Evolutionary conservation across 2,113 vertebrate species (phyloP).

Genomic region (Fregata magnificens): DNA sequence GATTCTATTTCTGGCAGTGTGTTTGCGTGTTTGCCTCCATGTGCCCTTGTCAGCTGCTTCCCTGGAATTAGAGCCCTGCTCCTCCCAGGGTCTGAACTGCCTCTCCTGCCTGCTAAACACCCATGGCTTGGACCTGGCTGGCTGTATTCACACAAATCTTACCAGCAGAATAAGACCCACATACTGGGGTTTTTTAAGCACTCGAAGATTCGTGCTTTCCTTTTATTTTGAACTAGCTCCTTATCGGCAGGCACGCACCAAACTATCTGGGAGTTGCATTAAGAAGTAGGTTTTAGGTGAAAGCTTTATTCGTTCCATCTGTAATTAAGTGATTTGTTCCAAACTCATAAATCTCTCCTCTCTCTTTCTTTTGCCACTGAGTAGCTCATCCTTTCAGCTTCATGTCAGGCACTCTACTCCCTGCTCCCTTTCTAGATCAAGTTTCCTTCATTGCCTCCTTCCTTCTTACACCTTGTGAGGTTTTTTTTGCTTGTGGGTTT

Average conservation of each 20-base stretch:
- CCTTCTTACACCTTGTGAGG: not conserved
- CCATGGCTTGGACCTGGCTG: not conserved
- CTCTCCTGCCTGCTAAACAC: not conserved
- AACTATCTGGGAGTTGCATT: not conserved
- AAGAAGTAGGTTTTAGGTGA: not conserved
- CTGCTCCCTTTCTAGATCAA: not conserved
- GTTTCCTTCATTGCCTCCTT: not conserved
- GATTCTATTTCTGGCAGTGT: not conserved
- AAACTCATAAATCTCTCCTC: not conserved
- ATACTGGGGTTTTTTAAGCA: not conserved
- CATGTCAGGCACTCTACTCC: not conserved
- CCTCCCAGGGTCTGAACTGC: not conserved
- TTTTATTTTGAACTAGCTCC: not conserved
- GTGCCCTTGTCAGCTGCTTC: not conserved
- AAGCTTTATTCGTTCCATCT: not conserved
- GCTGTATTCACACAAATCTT: not conserved
- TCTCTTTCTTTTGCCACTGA: not conserved
- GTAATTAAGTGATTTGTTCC: conserved; percentile 34
- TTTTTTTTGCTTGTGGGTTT: not conserved
- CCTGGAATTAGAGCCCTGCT: not conserved
- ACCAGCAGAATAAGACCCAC: not conserved
- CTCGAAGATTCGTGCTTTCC: not conserved
- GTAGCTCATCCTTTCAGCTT: not conserved
- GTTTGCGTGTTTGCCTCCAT: not conserved
- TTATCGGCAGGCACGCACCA: not conserved